Base-by-base conservation (phyloP, 2,888 invertebrate genomes). In the Tinea semifulvella region DNA sequence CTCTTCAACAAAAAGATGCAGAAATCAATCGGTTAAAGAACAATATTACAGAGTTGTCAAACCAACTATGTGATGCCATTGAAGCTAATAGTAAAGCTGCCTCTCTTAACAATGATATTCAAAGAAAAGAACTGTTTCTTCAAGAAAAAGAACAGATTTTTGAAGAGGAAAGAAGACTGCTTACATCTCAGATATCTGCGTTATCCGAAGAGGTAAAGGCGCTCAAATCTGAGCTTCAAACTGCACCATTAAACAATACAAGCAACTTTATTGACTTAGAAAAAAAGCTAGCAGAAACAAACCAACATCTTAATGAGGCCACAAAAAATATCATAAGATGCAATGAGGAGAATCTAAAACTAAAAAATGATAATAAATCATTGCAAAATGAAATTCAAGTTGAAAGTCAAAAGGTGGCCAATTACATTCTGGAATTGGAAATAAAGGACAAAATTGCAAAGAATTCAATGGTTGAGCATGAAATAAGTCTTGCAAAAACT, bases 381-480 rank as follows among this genome's bases (percentile, higher is more conserved):
- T 73, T 91, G 83, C 87, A 2, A 84, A 88, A 84, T 88, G 52
- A 88, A 89, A 52, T 73, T 94, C 48, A 84, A 88, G 50, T 85
- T 88, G 54, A 90, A 92, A 58, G 84, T 87, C 49, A 75, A 79
- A 88, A 85, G 74, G 93, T 84, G 83, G 86, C 93, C 50, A 87
- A 86, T 55, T 89, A 86, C 56, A 85, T 88, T 58, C 86, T 91
- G 55, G 96, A 98, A 79, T 75, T 96, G 13, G 86, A 89, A 48
- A 91, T 94, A 2, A 94, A 95, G 73, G 88, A 88, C 1, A 92
- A 91, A 73, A 76, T 97, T 45, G 88, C 91, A 1, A 89, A 92
- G 51, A 73, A 96, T 8, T 94, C 94, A 61, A 94, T 94, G 76
- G 87, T 85, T 22, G 88, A 91, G 69, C 85, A 87, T 55, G 89